Evolutionary conservation across 2,113 vertebrate species (phyloP).

Genomic region (Boleophthalmus pectinirostris): DNA sequence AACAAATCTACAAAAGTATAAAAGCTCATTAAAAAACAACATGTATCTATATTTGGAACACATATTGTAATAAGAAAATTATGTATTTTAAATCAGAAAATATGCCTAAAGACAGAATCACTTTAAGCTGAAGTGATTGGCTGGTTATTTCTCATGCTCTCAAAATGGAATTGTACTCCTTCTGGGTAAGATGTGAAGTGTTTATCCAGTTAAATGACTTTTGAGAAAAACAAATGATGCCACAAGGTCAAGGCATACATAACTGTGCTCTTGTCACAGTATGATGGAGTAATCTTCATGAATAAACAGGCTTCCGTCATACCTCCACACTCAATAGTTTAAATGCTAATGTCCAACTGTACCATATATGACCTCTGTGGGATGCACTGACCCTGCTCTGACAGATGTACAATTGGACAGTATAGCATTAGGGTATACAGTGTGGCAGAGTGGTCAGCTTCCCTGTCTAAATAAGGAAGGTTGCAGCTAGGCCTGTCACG

Average conservation of each 20-base stretch:
- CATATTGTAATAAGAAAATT: neutral
- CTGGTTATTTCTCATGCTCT: neutral
- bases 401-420: neutral
- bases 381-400: neutral
- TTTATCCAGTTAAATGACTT: neutral
- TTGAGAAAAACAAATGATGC: neutral
- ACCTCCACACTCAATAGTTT: neutral
- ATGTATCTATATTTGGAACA: too few species aligned
- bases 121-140: neutral
- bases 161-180: neutral
- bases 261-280: neutral
- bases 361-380: neutral
- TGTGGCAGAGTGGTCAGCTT: neutral
- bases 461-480: neutral
- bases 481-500: too few species aligned
- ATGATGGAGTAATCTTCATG: neutral
- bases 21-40: too few species aligned
- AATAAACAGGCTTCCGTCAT: neutral
- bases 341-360: slow-evolving; percentile 3
- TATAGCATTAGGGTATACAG: neutral
- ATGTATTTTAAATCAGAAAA: neutral
- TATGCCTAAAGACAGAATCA: neutral
- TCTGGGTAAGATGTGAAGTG: neutral
- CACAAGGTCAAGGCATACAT: neutral
- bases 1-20: too few species aligned